Evolutionary conservation across 2,888 invertebrate species (phyloP).

Genomic region (Myathropa florea): DNA sequence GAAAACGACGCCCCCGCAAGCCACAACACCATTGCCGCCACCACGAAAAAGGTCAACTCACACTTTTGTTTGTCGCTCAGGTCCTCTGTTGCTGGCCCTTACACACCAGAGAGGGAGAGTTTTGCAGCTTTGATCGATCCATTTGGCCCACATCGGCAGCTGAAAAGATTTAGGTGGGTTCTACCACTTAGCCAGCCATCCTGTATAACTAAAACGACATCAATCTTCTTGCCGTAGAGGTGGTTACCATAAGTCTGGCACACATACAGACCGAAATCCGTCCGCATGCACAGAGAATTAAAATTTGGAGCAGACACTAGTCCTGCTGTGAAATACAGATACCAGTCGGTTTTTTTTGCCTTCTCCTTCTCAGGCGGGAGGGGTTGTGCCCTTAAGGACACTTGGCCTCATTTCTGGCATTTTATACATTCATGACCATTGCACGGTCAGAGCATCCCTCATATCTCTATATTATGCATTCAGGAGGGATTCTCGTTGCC

Average conservation of each 20-base stretch:
- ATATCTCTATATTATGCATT: conserved; percentile 70
- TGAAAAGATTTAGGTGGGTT: conserved; percentile 53
- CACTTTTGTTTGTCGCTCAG: conserved; percentile 37
- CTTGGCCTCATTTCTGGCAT: conserved; percentile 74
- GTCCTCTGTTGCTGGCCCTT: not conserved
- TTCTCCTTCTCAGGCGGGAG: conserved; percentile 20
- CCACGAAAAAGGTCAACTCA: conserved; percentile 51
- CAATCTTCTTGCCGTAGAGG: conserved; percentile 48
- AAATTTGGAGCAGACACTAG: conserved; percentile 48
- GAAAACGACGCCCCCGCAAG: not conserved
- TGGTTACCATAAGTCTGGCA: conserved; percentile 23
- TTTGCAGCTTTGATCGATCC: conserved; percentile 52
- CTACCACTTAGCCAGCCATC: conserved; percentile 34
- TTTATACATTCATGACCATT: conserved; percentile 72
- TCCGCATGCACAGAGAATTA: conserved; percentile 6
- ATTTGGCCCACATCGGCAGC: conserved; percentile 46
- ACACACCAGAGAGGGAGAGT: not conserved
- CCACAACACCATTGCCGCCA: not conserved
- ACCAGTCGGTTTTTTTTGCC: not conserved
- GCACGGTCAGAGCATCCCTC: conserved; percentile 70
- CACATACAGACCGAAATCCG: not conserved
- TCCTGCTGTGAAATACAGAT: conserved; percentile 27
- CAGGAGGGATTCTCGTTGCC: conserved; percentile 40
- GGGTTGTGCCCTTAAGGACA: conserved; percentile 67
- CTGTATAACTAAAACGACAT: conserved; percentile 51